These are phyloP conservation scores for Recurvirostra avosetta DNA, from an alignment of 2,113 vertebrate species.

Conservation along the genomic window DNA sequence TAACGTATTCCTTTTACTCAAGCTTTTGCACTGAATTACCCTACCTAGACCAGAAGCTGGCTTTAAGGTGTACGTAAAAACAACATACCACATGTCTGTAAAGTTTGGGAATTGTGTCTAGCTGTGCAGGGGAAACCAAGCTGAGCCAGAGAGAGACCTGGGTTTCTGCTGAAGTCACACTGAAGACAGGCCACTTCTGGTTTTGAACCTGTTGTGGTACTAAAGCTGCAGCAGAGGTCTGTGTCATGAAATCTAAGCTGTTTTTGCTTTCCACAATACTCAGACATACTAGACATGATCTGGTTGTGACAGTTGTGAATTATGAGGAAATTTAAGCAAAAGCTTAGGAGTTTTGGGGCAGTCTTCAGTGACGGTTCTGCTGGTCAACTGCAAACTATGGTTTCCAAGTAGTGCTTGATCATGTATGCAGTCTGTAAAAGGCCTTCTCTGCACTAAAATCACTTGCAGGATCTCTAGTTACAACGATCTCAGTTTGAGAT, in stretches of 20 bases:
- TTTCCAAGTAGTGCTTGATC: too few species aligned
- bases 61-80: background rate
- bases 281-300: background rate
- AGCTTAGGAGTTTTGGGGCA: slow-evolving; percentile 3
- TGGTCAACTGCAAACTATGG: too few species aligned
- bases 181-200: background rate
- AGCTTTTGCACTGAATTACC: background rate
- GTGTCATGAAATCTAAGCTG: background rate
- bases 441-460: background rate
- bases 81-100: fast-evolving
- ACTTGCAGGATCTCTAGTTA: background rate
- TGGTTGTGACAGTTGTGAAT: background rate
- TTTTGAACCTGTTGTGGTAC: background rate
- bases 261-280: background rate
- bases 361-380: too few species aligned
- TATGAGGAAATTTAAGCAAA: slow-evolving; percentile 14
- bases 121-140: background rate
- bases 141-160: background rate
- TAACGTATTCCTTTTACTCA: background rate
- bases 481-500: background rate
- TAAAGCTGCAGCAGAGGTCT: background rate
- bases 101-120: background rate
- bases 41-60: background rate
- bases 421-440: too few species aligned
- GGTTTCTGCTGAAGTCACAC: background rate